These are phyloP conservation scores for Drosophila pseudoananassae DNA, from an alignment of 1,140 invertebrate genomes.

Conservation along the genomic window DNA sequence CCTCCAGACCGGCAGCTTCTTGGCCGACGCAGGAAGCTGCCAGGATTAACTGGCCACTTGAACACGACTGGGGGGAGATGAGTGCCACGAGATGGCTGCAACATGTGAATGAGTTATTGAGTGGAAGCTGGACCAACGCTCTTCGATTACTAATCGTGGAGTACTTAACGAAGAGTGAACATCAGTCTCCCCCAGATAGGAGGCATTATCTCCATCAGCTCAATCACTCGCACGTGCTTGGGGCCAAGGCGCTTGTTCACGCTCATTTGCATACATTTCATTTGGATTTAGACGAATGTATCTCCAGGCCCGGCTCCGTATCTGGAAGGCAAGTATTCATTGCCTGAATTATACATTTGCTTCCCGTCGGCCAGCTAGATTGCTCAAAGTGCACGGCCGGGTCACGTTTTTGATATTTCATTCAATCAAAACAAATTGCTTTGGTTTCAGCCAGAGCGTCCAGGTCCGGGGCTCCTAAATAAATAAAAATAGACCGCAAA, in stretches of 20 bases:
- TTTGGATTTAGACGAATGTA: constrained; percentile 25
- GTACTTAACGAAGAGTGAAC: constrained; percentile 39
- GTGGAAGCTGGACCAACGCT: background rate
- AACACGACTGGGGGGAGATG: constrained; percentile 59
- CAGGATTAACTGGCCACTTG: constrained; percentile 76
- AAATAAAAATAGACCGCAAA: constrained; percentile 63
- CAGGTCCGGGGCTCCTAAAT: constrained; percentile 57
- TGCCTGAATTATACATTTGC: constrained; percentile 44
- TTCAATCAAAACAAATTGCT: constrained; percentile 82
- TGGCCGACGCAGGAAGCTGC: constrained; percentile 44
- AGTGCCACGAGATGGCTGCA: background rate
- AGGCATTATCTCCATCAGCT: constrained; percentile 28
- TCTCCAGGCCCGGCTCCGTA: background rate
- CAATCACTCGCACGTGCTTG: constrained; percentile 75
- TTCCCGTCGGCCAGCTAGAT: constrained; percentile 22
- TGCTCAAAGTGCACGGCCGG: constrained; percentile 53
- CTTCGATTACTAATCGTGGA: constrained; percentile 42
- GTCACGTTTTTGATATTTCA: constrained; percentile 83
- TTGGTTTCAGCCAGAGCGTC: constrained; percentile 1
- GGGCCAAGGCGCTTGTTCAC: constrained; percentile 50
- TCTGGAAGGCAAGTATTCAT: constrained; percentile 16
- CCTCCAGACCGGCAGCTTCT: constrained; percentile 9
- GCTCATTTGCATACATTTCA: constrained; percentile 78
- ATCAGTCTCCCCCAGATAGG: constrained; percentile 18
- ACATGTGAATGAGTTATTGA: constrained; percentile 18